Evolutionary conservation across 2,888 invertebrate genomes (phyloP).

Genomic region (Dryadula phaetusa): DNA sequence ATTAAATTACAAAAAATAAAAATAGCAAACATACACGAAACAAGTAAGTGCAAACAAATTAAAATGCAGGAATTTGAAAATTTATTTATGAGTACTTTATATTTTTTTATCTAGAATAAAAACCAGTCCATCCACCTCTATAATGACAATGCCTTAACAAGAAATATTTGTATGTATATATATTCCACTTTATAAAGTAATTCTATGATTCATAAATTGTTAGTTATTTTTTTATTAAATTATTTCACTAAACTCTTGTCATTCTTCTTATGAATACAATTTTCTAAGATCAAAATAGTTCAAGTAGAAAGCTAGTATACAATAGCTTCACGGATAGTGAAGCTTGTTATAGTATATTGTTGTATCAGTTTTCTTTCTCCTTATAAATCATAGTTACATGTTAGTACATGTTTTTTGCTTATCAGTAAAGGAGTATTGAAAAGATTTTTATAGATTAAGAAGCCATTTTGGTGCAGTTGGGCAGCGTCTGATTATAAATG

Average conservation of each 20-base stretch:
- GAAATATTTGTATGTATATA: too few species aligned
- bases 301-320: conserved; percentile 6
- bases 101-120: background rate
- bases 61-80: conserved; percentile 36
- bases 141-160: background rate
- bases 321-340: background rate
- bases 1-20: conserved; percentile 10
- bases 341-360: background rate
- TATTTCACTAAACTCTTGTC: too few species aligned
- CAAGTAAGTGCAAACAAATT: conserved; percentile 22
- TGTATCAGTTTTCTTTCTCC: conserved; percentile 14
- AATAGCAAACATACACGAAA: background rate
- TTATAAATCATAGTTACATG: background rate
- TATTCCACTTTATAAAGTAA: too few species aligned
- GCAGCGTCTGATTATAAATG: too few species aligned
- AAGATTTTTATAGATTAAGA: background rate
- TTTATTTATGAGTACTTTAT: conserved; percentile 4
- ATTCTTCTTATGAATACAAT: too few species aligned
- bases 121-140: conserved; percentile 10
- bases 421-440: background rate
- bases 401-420: background rate
- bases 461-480: too few species aligned
- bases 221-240: too few species aligned
- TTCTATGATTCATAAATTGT: too few species aligned
- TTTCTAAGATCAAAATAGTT: background rate